phyloP scores from a whole-genome alignment of 2,113 vertebrate species.

The Hirundichthys speculiger region DNA sequence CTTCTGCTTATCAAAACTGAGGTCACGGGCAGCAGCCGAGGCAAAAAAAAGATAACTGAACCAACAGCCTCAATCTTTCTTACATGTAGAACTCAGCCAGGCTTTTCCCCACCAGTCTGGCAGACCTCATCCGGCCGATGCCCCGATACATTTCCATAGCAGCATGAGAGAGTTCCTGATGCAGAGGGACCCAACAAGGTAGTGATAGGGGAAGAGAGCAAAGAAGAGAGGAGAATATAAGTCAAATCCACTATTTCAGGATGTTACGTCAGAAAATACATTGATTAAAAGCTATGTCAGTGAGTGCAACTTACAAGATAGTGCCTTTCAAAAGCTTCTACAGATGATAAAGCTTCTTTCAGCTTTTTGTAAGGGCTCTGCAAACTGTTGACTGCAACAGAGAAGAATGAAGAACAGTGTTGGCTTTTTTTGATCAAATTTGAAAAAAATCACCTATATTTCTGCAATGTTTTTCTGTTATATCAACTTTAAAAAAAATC shows the following conservation, averaged over 20 bases:
- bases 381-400: constrained; percentile 86
- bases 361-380: constrained; percentile 99
- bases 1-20: no score
- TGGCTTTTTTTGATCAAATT: not conserved
- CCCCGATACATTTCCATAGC: constrained; percentile 95
- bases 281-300: constrained; percentile 1
- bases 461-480: no score
- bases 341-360: constrained; percentile 95
- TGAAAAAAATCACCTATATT: no score
- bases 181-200: constrained; percentile 13
- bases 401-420: not conserved
- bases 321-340: constrained; percentile 96
- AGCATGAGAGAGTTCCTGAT: constrained; percentile 92
- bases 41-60: no score
- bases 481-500: no score
- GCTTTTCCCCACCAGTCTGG: constrained; percentile 93
- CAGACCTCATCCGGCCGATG: constrained; percentile 90
- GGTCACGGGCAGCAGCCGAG: no score
- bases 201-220: not conserved
- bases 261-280: constrained; percentile 29
- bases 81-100: constrained; percentile 98
- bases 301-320: constrained; percentile 88
- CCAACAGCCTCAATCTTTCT: constrained; percentile 35
- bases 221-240: constrained; percentile 7
- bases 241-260: constrained; percentile 21